These are phyloP conservation scores for Chloebia gouldiae DNA, from an alignment of 2,113 vertebrate genomes.

Conservation along the genomic window DNA sequence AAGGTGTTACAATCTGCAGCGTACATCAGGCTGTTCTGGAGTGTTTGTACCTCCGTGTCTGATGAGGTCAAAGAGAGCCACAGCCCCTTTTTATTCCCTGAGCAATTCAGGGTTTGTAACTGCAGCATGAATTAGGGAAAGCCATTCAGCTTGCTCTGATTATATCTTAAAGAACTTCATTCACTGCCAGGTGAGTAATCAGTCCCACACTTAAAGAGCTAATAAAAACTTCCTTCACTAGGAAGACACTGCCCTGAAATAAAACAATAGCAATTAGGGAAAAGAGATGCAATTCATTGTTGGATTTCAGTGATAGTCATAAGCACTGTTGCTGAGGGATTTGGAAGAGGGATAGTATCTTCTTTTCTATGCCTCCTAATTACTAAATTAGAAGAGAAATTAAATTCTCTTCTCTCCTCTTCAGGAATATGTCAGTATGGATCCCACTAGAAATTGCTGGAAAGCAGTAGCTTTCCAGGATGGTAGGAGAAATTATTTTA, in stretches of 20 bases:
- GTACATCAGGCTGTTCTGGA: background rate
- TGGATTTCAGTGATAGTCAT: background rate
- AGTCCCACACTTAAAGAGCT: background rate
- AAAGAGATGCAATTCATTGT: background rate
- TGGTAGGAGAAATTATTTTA: background rate
- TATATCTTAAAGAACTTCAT: background rate
- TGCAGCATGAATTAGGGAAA: background rate
- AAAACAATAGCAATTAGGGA: background rate
- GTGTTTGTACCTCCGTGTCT: background rate
- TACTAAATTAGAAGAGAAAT: no score
- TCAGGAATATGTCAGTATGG: background rate
- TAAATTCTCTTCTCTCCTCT: background rate
- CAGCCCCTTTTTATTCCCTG: background rate
- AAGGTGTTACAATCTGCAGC: background rate
- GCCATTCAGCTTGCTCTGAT: background rate
- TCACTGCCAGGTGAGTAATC: conserved; percentile 13
- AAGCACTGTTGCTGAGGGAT: background rate
- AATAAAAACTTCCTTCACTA: background rate
- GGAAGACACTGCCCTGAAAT: background rate
- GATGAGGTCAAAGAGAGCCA: background rate
- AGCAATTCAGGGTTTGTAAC: background rate
- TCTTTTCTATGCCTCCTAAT: background rate
- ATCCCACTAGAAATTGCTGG: background rate
- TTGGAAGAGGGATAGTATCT: background rate
- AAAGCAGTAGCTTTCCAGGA: background rate